phyloP scores from a whole-genome alignment of 2,888 invertebrate genomes.

The Pyrrhia umbra region DNA sequence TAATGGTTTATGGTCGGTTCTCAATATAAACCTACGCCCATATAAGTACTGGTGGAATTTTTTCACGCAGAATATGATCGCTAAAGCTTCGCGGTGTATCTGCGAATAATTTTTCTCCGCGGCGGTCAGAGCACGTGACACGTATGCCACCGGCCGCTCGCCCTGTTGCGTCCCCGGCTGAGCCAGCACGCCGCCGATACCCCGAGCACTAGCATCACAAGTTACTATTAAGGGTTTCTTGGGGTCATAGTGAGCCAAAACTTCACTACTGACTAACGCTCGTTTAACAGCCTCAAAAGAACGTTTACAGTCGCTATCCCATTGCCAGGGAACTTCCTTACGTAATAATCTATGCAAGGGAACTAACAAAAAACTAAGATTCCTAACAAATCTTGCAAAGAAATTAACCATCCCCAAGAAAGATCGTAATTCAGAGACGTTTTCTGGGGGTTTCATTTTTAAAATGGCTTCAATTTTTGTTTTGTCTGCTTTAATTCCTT shows the following conservation, averaged over 20 bases:
- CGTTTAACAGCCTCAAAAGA: neutral
- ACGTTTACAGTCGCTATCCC: constrained; percentile 22
- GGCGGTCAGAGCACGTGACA: constrained; percentile 51
- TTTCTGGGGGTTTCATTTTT: constrained; percentile 26
- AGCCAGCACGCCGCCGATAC: constrained; percentile 52
- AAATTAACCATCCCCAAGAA: constrained; percentile 49
- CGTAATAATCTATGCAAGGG: constrained; percentile 41
- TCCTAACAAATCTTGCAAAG: constrained; percentile 46
- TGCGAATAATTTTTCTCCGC: constrained; percentile 60
- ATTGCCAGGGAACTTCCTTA: constrained; percentile 38
- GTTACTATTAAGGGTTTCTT: constrained; percentile 40
- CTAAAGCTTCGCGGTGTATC: constrained; percentile 42
- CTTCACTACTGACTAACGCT: neutral
- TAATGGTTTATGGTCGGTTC: constrained; percentile 58
- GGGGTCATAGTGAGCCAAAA: constrained; percentile 17
- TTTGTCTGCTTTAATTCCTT: too few relatives aligned
- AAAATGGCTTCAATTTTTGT: constrained; percentile 28
- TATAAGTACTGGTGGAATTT: constrained; percentile 26
- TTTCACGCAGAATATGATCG: constrained; percentile 23
- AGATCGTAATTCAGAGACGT: constrained; percentile 37
- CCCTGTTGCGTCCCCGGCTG: constrained; percentile 47
- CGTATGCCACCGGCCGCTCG: constrained; percentile 59
- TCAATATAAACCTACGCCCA: constrained; percentile 42
- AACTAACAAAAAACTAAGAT: constrained; percentile 31
- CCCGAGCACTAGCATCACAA: constrained; percentile 54